Evolutionary conservation across 2,888 invertebrate genomes (phyloP), one percentile per base, ranked within the genome.

Genomic region (Diaperis boleti): DNA sequence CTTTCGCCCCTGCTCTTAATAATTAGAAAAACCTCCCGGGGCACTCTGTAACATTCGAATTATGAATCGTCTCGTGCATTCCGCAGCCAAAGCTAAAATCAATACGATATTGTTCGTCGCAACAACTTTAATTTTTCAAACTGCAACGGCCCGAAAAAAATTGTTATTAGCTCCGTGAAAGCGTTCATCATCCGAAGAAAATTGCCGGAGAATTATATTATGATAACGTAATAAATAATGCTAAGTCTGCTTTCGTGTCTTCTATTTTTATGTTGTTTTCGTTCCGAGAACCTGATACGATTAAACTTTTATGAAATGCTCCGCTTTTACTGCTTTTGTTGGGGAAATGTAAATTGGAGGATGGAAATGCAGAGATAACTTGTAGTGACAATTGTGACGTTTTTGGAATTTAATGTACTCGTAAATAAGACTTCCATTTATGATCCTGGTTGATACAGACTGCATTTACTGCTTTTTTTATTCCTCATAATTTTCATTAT

Each of bases 251-350:
- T 62, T 47, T 62, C 62, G 37, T 39, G 55, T 62, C 56, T 62
- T 62, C 62, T 62, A 62, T 62, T 62, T 62, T 62, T 62, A 56
- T 55, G 62, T 62, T 62, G 62, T 62, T 62, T 62, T 56, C 62
- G 55, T 56, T 62, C 56, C 49, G 56, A 62, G 55, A 62, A 62
- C 62, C 49, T 62, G 62, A 62, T 62, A 56, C 62, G 62, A 62
- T 62, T 62, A 62, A 62, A 62, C 47, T 62, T 62, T 62, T 62
- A 62, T 62, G 55, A 62, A 62, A 62, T 42, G 56, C 37, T 47
- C 26, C 44, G 39, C 20, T 55, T 49, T 60, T 49, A 49, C 56
- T 45, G 54, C 41, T 50, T 49, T 57, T 29, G 18, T 37, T 35
- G 18, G 33, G 8, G 15, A 52, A 52, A 52, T 52, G 14, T 31